A percentile compares a stretch with the other conserved stretches of the same genome.
Conservation (phyloP, 2,113 vertebrate genomes). For the Rhabdornis inornatus region DNA sequence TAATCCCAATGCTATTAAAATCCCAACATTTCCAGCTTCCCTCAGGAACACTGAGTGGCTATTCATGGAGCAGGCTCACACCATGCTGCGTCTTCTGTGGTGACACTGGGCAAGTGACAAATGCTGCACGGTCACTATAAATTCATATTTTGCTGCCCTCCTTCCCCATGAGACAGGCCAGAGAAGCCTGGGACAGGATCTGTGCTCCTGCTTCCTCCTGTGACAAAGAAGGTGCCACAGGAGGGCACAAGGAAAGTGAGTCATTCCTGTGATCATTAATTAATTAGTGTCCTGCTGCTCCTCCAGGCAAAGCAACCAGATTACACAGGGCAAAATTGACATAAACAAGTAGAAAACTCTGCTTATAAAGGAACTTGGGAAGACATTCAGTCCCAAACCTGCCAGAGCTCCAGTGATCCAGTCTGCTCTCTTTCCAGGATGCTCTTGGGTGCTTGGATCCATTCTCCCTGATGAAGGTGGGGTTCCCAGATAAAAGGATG, state of each 20-base stretch:
- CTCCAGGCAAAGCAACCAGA: not conserved
- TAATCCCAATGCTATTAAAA: not conserved
- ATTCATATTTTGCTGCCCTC: not conserved
- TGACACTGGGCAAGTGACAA: not conserved
- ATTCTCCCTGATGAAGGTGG: not conserved
- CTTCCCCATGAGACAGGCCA: not conserved
- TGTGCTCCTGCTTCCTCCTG: not conserved
- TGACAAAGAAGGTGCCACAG: not conserved
- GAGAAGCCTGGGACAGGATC: not conserved
- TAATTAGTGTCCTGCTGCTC: slow-evolving; percentile 50
- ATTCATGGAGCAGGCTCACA: not conserved
- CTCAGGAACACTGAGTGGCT: not conserved
- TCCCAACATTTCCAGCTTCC: not conserved
- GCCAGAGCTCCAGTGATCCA: not conserved
- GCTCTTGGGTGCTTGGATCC: not conserved
- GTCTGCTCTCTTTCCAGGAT: not conserved
- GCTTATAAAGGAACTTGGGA: not conserved
- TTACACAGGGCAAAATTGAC: not conserved
- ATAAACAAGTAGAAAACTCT: not conserved
- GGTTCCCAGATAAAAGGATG: not conserved
- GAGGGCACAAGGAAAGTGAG: slow-evolving; percentile 31
- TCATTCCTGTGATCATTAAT: slow-evolving; percentile 39
- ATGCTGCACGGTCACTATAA: fast-evolving
- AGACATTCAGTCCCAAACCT: not conserved
- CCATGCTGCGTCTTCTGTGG: not conserved